Conservation (phyloP, 2,888 invertebrate genomes). For the Branchellion lobata region DNA sequence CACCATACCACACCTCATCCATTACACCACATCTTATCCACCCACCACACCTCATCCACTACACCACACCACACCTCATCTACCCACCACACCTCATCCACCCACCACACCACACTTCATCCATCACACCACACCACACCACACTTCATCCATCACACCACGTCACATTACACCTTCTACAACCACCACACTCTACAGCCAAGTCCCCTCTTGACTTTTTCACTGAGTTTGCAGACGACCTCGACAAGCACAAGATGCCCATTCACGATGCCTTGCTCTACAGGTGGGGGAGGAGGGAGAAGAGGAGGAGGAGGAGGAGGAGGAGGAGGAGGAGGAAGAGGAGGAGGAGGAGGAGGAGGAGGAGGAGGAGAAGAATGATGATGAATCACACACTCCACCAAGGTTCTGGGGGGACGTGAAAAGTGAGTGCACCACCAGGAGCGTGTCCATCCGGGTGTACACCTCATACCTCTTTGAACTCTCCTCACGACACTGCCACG, state of each 20-base stretch:
- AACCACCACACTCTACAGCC: not conserved
- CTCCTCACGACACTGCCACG: not conserved
- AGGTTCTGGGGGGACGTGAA: constrained; percentile 1
- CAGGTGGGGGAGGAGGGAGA: not conserved
- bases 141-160: constrained; percentile 5
- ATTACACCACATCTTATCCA: too few species aligned
- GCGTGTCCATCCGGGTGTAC: not conserved
- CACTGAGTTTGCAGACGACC: not conserved
- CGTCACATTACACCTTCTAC: not conserved
- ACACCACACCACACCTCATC: too few species aligned
- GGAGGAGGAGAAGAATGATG: not conserved
- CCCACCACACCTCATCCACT: too few species aligned
- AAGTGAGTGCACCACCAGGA: not conserved
- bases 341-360: not conserved
- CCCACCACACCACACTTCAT: not conserved
- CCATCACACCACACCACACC: constrained; percentile 13
- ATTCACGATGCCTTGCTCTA: not conserved
- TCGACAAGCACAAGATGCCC: constrained; percentile 4
- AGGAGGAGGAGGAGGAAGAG: not conserved
- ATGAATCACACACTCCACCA: too few species aligned
- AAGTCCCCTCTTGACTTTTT: not conserved
- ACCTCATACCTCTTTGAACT: not conserved
- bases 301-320: not conserved
- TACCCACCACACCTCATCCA: too few species aligned
- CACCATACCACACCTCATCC: too few species aligned